These are phyloP conservation scores for Netelia inedita DNA, from an alignment of 2,888 invertebrate species.

Conservation along the genomic window DNA sequence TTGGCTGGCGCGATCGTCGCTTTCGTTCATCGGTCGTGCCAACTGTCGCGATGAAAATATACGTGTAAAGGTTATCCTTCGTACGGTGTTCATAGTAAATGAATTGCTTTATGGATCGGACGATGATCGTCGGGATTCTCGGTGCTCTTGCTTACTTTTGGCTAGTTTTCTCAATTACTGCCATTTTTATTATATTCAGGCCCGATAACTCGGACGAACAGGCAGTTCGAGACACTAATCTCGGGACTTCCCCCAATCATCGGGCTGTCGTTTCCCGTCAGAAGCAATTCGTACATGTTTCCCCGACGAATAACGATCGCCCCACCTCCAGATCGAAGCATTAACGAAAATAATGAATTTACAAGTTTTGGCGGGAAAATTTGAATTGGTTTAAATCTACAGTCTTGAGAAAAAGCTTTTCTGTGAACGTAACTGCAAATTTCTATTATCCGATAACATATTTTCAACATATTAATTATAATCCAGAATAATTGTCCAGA, in stretches of 20 bases:
- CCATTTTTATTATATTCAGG: slow-evolving; percentile 65
- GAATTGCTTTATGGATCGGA: slow-evolving; percentile 43
- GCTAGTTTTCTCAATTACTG: slow-evolving; percentile 68
- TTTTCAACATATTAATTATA: too few relatives aligned
- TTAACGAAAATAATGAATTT: too few relatives aligned
- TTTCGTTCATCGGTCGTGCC: slow-evolving; percentile 10
- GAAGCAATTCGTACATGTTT: slow-evolving; percentile 27
- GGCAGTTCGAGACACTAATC: neutral
- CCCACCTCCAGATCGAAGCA: neutral
- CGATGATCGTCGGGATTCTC: slow-evolving; percentile 62
- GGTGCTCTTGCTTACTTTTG: slow-evolving; percentile 72
- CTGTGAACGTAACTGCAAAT: too few relatives aligned
- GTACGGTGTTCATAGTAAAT: slow-evolving; percentile 1
- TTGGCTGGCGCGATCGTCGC: slow-evolving; percentile 11
- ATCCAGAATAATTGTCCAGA: too few relatives aligned
- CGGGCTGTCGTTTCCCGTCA: neutral
- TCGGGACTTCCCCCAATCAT: neutral
- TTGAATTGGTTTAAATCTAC: neutral
- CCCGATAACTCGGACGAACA: slow-evolving; percentile 2
- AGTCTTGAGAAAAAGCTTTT: too few relatives aligned
- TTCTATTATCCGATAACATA: too few relatives aligned
- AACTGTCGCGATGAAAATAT: neutral
- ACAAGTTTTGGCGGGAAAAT: neutral
- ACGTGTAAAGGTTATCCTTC: slow-evolving; percentile 6
- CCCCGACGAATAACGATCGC: neutral